These are phyloP conservation scores for Campoplex nolae DNA, from an alignment of 2,888 invertebrate species.

Conservation along the genomic window DNA sequence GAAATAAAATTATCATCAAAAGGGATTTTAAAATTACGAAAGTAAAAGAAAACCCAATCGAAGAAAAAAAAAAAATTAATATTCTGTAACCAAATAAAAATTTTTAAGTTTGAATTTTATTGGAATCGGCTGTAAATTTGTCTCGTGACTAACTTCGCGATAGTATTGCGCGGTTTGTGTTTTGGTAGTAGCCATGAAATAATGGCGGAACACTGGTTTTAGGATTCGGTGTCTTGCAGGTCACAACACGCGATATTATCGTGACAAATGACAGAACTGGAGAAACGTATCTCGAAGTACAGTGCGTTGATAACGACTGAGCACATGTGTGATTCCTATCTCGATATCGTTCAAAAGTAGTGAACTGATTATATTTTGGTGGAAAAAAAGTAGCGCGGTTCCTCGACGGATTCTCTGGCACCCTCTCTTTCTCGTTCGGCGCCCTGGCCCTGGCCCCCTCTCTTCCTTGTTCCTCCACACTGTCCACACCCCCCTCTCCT, in stretches of 20 bases:
- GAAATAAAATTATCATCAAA: not conserved
- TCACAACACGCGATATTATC: slow-evolving; percentile 64
- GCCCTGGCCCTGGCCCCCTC: not conserved
- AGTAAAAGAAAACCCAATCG: not conserved
- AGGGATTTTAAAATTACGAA: not conserved
- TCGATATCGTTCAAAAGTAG: not conserved
- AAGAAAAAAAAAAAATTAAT: not conserved
- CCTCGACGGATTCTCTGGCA: slow-evolving; percentile 33
- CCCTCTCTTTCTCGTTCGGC: slow-evolving; percentile 23
- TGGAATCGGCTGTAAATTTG: not conserved
- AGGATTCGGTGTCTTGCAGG: slow-evolving; percentile 71
- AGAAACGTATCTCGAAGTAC: not conserved
- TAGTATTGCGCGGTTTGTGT: slow-evolving; percentile 75
- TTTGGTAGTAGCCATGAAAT: slow-evolving; percentile 77
- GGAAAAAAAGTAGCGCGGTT: slow-evolving; percentile 52
- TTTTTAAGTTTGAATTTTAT: not conserved
- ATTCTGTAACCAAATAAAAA: not conserved
- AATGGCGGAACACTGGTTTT: slow-evolving; percentile 82
- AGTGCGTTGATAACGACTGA: not conserved
- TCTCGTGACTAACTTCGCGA: slow-evolving; percentile 21
- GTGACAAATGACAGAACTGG: slow-evolving; percentile 54
- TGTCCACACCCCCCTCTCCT: not conserved
- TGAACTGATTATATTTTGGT: slow-evolving; percentile 20
- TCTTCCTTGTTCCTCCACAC: not conserved
- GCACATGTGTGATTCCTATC: slow-evolving; percentile 10